Conservation (phyloP, 1,140 invertebrate genomes). For the Mamestra configurata region DNA sequence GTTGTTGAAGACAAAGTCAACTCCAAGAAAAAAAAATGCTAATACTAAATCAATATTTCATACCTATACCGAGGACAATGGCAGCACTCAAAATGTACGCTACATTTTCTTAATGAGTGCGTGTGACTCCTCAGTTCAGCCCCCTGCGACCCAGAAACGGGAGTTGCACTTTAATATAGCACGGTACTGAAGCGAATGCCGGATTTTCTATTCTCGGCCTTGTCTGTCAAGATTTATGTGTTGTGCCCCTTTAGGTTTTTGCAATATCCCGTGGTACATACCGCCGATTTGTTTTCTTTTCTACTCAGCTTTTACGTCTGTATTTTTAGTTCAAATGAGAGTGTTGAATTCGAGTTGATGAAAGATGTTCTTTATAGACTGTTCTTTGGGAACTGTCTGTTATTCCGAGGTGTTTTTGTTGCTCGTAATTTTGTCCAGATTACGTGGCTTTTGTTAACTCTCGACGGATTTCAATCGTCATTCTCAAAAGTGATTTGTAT, state of each 20-base stretch:
- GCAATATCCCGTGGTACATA: constrained; percentile 48
- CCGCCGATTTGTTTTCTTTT: constrained; percentile 29
- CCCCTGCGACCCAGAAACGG: constrained; percentile 43
- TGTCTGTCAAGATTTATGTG: constrained; percentile 47
- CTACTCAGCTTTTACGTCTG: constrained; percentile 23
- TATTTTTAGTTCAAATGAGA: constrained; percentile 33
- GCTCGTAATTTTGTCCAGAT: not conserved
- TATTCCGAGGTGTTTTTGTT: constrained; percentile 19
- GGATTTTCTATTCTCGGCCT: constrained; percentile 41
- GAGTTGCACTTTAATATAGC: constrained; percentile 57
- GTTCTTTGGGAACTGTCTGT: constrained; percentile 20
- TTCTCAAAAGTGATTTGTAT: not conserved
- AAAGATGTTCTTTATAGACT: constrained; percentile 21
- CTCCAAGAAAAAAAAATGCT: not conserved
- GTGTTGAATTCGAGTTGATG: constrained; percentile 38
- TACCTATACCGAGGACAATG: not conserved
- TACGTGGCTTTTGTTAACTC: not conserved
- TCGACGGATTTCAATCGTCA: not conserved
- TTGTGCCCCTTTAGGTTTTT: constrained; percentile 42
- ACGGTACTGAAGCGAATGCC: constrained; percentile 37
- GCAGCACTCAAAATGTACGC: constrained; percentile 12
- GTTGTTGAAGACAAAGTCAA: too few relatives aligned
- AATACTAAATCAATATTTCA: constrained; percentile 11
- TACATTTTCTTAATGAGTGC: constrained; percentile 51
- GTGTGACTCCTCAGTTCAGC: constrained; percentile 28